Evolutionary conservation across 2,888 invertebrate genomes (phyloP).

Genomic region (Torymus aiolomorphi): DNA sequence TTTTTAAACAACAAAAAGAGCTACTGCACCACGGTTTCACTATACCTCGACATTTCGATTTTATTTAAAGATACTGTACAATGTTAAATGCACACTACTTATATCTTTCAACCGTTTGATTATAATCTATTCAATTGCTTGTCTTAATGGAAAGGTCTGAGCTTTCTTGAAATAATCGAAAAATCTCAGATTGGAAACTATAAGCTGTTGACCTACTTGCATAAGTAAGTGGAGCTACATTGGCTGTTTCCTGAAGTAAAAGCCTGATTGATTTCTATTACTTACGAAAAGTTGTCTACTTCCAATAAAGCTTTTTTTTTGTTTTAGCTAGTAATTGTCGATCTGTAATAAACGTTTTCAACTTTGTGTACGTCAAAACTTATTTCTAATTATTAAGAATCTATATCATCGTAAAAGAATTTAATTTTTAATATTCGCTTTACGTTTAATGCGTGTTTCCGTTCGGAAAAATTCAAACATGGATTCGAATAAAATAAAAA

Average conservation of each 20-base stretch:
- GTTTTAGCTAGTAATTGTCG: background rate
- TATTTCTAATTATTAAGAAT: background rate
- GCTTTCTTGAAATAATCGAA: conserved; percentile 24
- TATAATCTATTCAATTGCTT: too few species aligned
- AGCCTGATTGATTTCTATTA: conserved; percentile 21
- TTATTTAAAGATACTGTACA: too few species aligned
- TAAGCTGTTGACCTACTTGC: conserved; percentile 31
- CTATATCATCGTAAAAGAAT: too few species aligned
- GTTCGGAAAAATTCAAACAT: too few species aligned
- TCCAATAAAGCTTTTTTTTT: background rate
- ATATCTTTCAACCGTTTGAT: too few species aligned
- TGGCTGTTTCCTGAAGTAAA: conserved; percentile 4
- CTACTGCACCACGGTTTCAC: too few species aligned
- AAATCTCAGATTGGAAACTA: conserved; percentile 29
- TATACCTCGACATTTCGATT: too few species aligned
- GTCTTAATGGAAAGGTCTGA: background rate
- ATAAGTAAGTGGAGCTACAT: conserved; percentile 33
- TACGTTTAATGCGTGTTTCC: too few species aligned
- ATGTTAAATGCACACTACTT: too few species aligned
- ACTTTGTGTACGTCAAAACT: background rate
- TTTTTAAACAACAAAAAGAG: too few species aligned
- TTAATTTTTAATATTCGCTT: too few species aligned
- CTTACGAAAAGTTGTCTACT: background rate
- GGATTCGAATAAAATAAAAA: background rate
- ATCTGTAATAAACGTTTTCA: background rate